Evolutionary conservation across 1,140 invertebrate genomes (phyloP).

Genomic region (Bombus waltoni): DNA sequence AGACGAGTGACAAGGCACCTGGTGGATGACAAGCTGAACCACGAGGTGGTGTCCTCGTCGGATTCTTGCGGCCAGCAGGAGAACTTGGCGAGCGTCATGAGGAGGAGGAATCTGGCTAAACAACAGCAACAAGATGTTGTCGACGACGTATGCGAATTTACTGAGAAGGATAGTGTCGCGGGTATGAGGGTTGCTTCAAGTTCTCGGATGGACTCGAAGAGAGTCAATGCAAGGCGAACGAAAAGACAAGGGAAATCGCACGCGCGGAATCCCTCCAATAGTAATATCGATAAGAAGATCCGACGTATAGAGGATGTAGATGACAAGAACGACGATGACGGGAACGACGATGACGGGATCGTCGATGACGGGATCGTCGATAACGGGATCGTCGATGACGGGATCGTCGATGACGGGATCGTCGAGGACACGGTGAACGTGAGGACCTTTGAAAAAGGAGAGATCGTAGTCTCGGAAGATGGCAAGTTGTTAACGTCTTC

Average conservation of each 20-base stretch:
- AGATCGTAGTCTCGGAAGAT: constrained; percentile 78
- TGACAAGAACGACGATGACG: constrained; percentile 49
- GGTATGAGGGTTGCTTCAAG: constrained; percentile 82
- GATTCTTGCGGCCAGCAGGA: constrained; percentile 43
- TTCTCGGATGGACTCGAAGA: constrained; percentile 75
- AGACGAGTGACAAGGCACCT: constrained; percentile 38
- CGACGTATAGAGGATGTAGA: constrained; percentile 26
- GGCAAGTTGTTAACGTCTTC: constrained; percentile 76
- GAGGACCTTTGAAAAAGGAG: constrained; percentile 78
- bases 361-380: constrained; percentile 20
- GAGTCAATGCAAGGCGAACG: constrained; percentile 52
- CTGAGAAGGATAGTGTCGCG: constrained; percentile 79
- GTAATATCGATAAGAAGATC: constrained; percentile 57
- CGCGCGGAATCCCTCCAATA: constrained; percentile 33
- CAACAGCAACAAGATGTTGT: constrained; percentile 36
- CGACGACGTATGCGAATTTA: constrained; percentile 77
- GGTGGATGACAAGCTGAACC: constrained; percentile 34
- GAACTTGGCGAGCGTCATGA: constrained; percentile 19
- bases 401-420: constrained; percentile 1
- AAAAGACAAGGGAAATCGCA: constrained; percentile 44
- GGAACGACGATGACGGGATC: background rate
- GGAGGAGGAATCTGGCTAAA: constrained; percentile 20
- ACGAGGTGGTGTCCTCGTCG: constrained; percentile 50
- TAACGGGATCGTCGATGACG: background rate
- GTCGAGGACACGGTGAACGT: constrained; percentile 60